Percentiles rank a stretch among this genome's conserved stretches.
These are phyloP conservation scores for Synergus laeviventris DNA, from an alignment of 2,888 invertebrate species.

Conservation along the genomic window DNA sequence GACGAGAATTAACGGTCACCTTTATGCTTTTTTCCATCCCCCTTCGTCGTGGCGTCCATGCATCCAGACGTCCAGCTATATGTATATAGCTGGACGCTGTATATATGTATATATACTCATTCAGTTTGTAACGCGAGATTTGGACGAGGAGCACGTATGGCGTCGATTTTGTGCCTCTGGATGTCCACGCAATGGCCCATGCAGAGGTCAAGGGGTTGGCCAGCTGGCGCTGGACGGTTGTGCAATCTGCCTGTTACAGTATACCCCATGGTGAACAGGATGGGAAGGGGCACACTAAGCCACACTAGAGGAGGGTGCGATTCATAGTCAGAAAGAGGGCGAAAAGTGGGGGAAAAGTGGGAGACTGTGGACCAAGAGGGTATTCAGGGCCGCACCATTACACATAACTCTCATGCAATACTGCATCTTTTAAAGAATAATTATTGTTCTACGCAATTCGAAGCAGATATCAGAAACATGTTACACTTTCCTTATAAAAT, in stretches of 20 bases:
- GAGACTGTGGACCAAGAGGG: slow-evolving; percentile 28
- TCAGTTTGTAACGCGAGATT: not conserved
- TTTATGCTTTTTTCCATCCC: slow-evolving; percentile 48
- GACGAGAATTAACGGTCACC: slow-evolving; percentile 31
- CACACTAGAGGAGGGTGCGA: slow-evolving; percentile 25
- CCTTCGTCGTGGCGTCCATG: slow-evolving; percentile 33
- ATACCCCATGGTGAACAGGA: slow-evolving; percentile 44
- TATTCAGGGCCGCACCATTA: slow-evolving; percentile 10
- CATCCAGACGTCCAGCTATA: not conserved
- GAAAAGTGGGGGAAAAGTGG: slow-evolving; percentile 2
- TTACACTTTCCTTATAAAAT: too few species aligned
- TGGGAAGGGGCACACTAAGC: slow-evolving; percentile 50
- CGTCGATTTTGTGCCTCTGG: slow-evolving; percentile 49
- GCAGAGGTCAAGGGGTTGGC: slow-evolving; percentile 74
- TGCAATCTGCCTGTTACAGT: slow-evolving; percentile 66
- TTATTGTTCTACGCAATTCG: too few species aligned
- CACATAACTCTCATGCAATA: not conserved
- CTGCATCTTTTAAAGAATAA: not conserved
- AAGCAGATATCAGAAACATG: too few species aligned
- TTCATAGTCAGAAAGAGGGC: slow-evolving; percentile 16
- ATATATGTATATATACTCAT: too few species aligned
- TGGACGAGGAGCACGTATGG: slow-evolving; percentile 42
- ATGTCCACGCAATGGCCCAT: slow-evolving; percentile 50
- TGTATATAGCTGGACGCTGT: too few species aligned
- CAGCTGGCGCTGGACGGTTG: slow-evolving; percentile 74